These are phyloP conservation scores for Salvator merianae DNA, from an alignment of 2,113 vertebrate genomes.

Conservation along the genomic window DNA sequence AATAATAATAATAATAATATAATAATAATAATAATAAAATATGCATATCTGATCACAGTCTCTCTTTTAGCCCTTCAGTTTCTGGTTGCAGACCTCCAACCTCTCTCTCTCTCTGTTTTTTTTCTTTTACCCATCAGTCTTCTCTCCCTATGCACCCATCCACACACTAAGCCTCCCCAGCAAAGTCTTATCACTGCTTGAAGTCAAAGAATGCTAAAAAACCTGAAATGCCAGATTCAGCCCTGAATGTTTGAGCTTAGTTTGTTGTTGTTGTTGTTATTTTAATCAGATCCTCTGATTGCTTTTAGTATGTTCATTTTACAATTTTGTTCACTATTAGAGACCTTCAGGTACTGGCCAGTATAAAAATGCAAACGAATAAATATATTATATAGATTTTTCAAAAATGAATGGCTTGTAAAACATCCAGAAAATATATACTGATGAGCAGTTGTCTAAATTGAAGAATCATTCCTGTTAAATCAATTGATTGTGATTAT, in stretches of 20 bases:
- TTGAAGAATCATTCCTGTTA: neutral
- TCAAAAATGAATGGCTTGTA: too few species aligned
- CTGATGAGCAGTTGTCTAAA: neutral
- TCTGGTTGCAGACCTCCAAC: neutral
- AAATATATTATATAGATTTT: too few species aligned
- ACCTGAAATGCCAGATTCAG: neutral
- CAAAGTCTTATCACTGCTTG: neutral
- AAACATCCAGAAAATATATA: too few species aligned
- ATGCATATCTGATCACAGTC: too few species aligned
- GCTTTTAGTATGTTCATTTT: neutral
- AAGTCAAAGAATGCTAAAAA: neutral
- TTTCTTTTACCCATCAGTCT: neutral
- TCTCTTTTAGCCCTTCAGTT: too few species aligned
- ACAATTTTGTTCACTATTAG: too few species aligned
- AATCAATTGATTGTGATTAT: neutral
- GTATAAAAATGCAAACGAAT: too few species aligned
- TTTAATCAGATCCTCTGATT: neutral
- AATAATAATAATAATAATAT: too few species aligned
- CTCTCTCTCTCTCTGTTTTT: rapidly evolving
- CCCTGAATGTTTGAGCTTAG: neutral
- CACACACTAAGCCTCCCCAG: neutral
- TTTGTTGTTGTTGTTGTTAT: neutral
- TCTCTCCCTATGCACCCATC: neutral
- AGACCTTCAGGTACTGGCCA: too few species aligned
- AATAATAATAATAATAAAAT: too few species aligned